These are phyloP conservation scores for Motacilla alba DNA, from an alignment of 2,113 vertebrate species.

Conservation along the genomic window DNA sequence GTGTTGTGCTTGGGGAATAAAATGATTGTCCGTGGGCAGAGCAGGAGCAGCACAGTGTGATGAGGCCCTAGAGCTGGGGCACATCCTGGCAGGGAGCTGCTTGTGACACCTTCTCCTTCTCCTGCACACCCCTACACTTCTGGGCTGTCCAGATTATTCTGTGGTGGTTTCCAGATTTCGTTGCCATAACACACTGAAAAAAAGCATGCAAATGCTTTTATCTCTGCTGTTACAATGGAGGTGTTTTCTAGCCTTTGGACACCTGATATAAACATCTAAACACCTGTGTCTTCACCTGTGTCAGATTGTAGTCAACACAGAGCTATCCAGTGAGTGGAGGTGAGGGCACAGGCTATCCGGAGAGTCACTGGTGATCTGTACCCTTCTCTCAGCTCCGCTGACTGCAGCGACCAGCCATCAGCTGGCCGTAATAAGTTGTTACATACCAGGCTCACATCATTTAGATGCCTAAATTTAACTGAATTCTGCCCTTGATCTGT, in stretches of 20 bases:
- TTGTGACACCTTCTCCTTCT: neutral
- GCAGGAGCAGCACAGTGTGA: fast-evolving
- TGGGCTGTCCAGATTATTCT: neutral
- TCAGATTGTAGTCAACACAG: neutral
- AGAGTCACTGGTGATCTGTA: neutral
- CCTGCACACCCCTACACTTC: neutral
- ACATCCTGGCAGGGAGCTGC: neutral
- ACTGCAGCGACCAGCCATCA: neutral
- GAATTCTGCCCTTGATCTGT: constrained; percentile 42
- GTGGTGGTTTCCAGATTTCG: neutral
- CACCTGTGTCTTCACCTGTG: neutral
- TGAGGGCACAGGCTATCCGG: neutral
- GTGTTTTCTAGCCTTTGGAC: neutral
- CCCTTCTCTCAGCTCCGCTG: neutral
- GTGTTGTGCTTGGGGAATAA: neutral
- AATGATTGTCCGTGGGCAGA: neutral
- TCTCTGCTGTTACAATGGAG: neutral
- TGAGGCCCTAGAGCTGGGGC: fast-evolving
- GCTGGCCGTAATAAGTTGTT: neutral
- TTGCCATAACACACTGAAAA: neutral
- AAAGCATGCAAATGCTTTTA: neutral
- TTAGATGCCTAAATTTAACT: constrained; percentile 29
- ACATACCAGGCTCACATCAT: neutral
- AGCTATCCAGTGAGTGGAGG: neutral
- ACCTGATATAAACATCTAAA: neutral